phyloP scores from a whole-genome alignment of 2,797 vertebrate genomes.

The Aulostomus chinensis region DNA sequence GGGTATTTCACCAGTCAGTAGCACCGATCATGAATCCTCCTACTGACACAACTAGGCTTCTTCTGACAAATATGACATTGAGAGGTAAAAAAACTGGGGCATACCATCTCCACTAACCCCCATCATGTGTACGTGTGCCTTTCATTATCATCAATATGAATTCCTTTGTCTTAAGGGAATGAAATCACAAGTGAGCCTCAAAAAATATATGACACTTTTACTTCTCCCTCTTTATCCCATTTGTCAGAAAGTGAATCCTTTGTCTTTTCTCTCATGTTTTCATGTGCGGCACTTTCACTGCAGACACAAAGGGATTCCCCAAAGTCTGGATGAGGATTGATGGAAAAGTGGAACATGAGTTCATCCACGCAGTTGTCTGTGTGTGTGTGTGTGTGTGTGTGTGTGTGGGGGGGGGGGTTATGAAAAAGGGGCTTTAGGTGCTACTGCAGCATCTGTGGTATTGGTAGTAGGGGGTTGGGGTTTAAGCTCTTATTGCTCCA shows the following conservation, averaged over 20 bases:
- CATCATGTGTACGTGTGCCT: background rate
- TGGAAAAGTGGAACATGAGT: conserved; percentile 58
- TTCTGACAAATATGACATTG: conserved; percentile 18
- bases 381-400: too few relatives aligned
- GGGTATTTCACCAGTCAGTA: conserved; percentile 6
- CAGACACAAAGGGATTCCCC: conserved; percentile 62
- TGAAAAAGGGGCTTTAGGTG: conserved; percentile 23
- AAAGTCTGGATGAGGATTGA: conserved; percentile 22
- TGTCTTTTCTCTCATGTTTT: conserved; percentile 3
- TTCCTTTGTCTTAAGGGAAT: conserved; percentile 4
- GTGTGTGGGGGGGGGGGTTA: conserved; percentile 32
- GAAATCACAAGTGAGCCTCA: conserved; percentile 11
- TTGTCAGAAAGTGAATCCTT: conserved; percentile 19
- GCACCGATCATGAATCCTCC: conserved; percentile 2
- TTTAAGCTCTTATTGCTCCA: conserved; percentile 76
- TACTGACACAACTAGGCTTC: conserved; percentile 35
- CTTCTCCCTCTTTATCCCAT: conserved; percentile 27
- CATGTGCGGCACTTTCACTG: conserved; percentile 1
- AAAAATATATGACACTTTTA: conserved; percentile 22
- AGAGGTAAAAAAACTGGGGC: conserved; percentile 33
- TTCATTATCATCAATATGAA: conserved; percentile 14
- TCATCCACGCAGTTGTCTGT: conserved; percentile 47
- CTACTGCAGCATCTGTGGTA: conserved; percentile 24
- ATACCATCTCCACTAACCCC: conserved; percentile 18
- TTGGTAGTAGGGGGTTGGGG: conserved; percentile 15